Evolutionary conservation across 1,140 invertebrate species (phyloP), one percentile per base, ranked within the genome.

Genomic region (Drosophila pachea): DNA sequence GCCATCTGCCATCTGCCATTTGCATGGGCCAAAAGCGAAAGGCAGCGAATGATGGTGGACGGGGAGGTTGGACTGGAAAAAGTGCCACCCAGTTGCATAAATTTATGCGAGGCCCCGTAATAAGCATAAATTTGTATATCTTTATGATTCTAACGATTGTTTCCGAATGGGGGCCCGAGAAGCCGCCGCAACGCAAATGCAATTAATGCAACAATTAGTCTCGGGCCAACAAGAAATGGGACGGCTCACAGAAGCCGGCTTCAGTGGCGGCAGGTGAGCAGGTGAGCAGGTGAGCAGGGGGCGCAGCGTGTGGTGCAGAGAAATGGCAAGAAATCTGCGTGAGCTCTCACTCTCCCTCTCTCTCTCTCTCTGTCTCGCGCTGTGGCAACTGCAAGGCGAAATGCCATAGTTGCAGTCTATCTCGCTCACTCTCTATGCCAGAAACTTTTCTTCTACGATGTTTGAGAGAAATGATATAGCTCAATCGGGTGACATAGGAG

Each of bases 121-220:
- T 77, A 78, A 78, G 58, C 75, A 78, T 74, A 77, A 77, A 83
- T 83, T 78, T 83, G 79, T 83, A 73, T 78, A 83, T 83, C 22
- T 22, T 78, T 79, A 78, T 83, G 65, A 78, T 76, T 54, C 62
- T 36, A 49, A 36, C 43, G 16, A 42, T 73, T 63, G 48, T 64
- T 66, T 55, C 59, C 16, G n/a, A 75, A 69, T 42, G 64, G 60
- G 65, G 33, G 45, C 35, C 7, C 55, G 7, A 53, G 35, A 29
- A 35, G 35, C 38, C 55, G 56, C 47, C 38, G 58, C 68, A 68
- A 68, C 74, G 67, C 63, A 74, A 74, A 60, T 16, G 42, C 12
- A 68, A 76, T 71, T 71, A 70, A 72, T 76, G 59, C 65, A 63
- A 60, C 78, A 82, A 81, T 81, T 81, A 82, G 70, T 69, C 61